phyloP scores from a whole-genome alignment of 2,888 invertebrate species.

The Eupithecia tripunctaria region DNA sequence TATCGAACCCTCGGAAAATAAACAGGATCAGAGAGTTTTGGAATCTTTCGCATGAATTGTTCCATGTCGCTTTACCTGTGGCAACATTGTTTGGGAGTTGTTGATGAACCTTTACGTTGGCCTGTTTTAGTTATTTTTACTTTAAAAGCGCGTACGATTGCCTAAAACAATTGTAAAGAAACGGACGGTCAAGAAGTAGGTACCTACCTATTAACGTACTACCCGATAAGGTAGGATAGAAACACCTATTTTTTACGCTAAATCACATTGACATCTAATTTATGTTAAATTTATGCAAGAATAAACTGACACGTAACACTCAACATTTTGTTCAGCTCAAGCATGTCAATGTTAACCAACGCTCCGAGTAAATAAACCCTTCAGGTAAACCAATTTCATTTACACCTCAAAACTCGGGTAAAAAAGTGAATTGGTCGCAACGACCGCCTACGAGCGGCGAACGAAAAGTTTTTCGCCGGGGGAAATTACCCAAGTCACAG shows the following conservation, averaged over 20 bases:
- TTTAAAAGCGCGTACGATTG: neutral
- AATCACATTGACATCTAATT: too few species aligned
- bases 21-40: slow-evolving; percentile 57
- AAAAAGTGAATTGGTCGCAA: slow-evolving; percentile 29
- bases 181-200: neutral
- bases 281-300: neutral
- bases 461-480: slow-evolving; percentile 63
- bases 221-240: neutral
- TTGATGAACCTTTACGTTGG: neutral
- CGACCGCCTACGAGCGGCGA: slow-evolving; percentile 38
- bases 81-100: slow-evolving; percentile 29
- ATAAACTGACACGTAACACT: neutral
- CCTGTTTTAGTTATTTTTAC: neutral
- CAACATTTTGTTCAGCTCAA: neutral
- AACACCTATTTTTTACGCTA: too few species aligned
- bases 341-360: neutral
- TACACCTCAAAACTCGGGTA: slow-evolving; percentile 16
- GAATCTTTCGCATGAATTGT: slow-evolving; percentile 57
- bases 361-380: slow-evolving; percentile 12
- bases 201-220: too few species aligned
- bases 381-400: slow-evolving; percentile 18
- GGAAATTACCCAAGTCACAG: slow-evolving; percentile 67
- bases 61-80: slow-evolving; percentile 41
- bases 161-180: neutral
- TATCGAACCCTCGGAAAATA: slow-evolving; percentile 62